Base-by-base conservation (phyloP, 2,888 invertebrate genomes). In the Sympetrum striolatum region DNA sequence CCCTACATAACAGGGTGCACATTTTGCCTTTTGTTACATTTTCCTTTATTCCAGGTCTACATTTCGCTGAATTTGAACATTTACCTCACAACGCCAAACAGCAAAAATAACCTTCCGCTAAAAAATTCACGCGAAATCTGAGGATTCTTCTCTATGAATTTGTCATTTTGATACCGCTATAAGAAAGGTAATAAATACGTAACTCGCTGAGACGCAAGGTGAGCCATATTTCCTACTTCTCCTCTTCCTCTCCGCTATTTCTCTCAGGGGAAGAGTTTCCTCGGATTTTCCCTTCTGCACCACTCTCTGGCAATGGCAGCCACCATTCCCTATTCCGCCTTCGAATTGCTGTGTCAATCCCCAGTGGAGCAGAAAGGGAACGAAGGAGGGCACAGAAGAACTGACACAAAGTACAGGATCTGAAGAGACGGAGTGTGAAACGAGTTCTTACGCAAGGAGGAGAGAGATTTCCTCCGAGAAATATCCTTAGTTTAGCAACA, bases 331-430 rank as follows among this genome's bases (percentile, higher is more conserved):
- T 80, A 25, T 81, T 48, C n/a, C 81, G 48, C 44, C 44, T n/a
- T 81, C 81, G 81, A 81, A 48, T 48, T 81, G 82, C 18, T 53
- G 82, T 82, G 82, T 82, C 82, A 53, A 82, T 82, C 53, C 82
- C 82, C 82, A 82, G 53, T 25, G 53, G 82, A 15, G 81, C 14
- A 48, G 81, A 81, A 81, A 81, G 5, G 48, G 5, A n/a, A 80
- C 12, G 80, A 5, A 2, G 81, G n/a, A n/a, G 0, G 25, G 5
- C 44, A n/a, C 1, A 25, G 22, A 37, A 81, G 81, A 81, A 44
- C 10, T 8, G 39, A 39, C 18, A 81, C n/a, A 39, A 39, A 35
- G 35, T 18, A 80, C 44, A 37, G 18, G 80, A 80, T 35, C 35
- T 18, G 37, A 35, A 15, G 35, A 80, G 35, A 80, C 18, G 80